Conservation (phyloP, 1,140 invertebrate species). For the Pararge aegeria region DNA sequence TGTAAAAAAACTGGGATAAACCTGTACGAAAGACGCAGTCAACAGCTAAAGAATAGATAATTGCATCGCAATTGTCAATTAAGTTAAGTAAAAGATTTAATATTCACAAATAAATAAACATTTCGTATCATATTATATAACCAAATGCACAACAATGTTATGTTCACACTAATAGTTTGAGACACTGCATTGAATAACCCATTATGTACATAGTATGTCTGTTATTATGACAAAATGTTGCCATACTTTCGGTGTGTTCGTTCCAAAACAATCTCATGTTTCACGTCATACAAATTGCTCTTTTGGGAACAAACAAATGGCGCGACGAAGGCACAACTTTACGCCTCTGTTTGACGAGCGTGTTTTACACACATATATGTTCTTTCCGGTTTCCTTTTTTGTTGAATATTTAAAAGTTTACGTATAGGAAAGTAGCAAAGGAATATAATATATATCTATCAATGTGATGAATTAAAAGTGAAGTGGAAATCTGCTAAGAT, state of each 20-base stretch:
- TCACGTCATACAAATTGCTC: slow-evolving; percentile 12
- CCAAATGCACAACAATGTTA: too few species aligned
- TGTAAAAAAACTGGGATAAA: too few species aligned
- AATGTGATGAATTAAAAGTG: too few species aligned
- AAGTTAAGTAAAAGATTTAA: too few species aligned
- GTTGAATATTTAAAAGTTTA: neutral
- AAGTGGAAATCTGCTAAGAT: too few species aligned
- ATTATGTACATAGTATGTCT: neutral
- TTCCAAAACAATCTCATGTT: slow-evolving; percentile 10
- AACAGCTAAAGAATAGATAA: too few species aligned
- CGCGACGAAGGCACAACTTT: slow-evolving; percentile 7
- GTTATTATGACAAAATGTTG: slow-evolving; percentile 4
- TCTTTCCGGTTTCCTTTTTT: neutral
- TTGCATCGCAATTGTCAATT: too few species aligned
- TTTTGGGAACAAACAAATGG: slow-evolving; percentile 12
- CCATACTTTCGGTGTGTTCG: neutral
- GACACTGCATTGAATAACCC: neutral
- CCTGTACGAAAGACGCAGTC: too few species aligned
- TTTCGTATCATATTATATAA: too few species aligned
- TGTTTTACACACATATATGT: slow-evolving; percentile 1
- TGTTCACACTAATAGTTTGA: neutral
- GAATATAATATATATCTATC: too few species aligned
- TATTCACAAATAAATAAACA: too few species aligned
- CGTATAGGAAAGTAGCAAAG: neutral
- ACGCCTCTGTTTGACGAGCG: slow-evolving; percentile 5